Conservation (phyloP, 2,113 vertebrate species). For the Cyphomyrus discorhynchus region DNA sequence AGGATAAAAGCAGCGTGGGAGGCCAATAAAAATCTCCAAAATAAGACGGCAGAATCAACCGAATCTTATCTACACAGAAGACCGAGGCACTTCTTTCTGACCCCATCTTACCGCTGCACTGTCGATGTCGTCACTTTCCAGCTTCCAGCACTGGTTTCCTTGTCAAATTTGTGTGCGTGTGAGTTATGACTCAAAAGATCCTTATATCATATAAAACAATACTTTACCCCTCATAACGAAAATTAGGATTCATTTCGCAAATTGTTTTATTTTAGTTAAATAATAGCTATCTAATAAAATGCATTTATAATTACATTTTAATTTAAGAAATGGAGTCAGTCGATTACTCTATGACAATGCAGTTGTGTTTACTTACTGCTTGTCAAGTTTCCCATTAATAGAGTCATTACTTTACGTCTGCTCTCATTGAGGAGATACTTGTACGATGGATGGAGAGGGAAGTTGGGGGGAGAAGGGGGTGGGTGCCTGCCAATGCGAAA, state of each 20-base stretch:
- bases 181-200: background rate
- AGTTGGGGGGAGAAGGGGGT: background rate
- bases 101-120: background rate
- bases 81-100: background rate
- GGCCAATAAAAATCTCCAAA: background rate
- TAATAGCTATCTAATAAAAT: background rate
- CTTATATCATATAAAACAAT: background rate
- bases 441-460: background rate
- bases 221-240: background rate
- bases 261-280: background rate
- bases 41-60: background rate
- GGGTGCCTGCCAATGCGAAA: background rate
- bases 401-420: background rate
- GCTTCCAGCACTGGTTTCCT: background rate
- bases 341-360: background rate
- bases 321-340: background rate
- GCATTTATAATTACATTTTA: background rate
- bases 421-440: background rate
- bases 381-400: background rate
- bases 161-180: constrained; percentile 1
- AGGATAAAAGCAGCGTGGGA: background rate
- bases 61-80: background rate
- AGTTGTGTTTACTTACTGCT: background rate
- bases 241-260: background rate
- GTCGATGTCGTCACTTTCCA: background rate